A percentile compares a stretch with the other conserved stretches of the same genome.
phyloP scores from a whole-genome alignment of 2,888 invertebrate species.

The Ochropleura leucogaster region DNA sequence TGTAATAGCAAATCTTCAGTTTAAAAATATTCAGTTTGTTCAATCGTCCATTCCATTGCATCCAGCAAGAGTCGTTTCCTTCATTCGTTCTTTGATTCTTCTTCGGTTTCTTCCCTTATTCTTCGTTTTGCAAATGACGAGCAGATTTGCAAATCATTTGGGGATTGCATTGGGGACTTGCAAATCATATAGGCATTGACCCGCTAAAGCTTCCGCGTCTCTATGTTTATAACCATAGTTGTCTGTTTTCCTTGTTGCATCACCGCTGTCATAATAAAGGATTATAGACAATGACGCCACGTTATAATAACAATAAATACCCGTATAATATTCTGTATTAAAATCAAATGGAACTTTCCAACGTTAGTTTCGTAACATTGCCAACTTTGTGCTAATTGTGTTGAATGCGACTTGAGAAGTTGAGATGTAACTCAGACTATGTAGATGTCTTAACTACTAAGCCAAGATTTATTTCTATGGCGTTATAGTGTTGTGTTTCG shows the following conservation, averaged over 20 bases:
- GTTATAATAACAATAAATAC: conserved; percentile 64
- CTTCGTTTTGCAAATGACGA: conserved; percentile 5
- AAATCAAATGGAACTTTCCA: conserved; percentile 65
- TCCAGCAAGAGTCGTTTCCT: neutral
- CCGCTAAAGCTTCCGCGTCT: conserved; percentile 48
- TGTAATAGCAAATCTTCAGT: neutral
- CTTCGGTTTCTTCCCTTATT: neutral
- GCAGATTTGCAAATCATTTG: conserved; percentile 37
- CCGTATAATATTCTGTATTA: conserved; percentile 58
- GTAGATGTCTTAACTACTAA: conserved; percentile 49
- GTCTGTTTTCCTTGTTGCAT: conserved; percentile 76
- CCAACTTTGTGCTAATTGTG: conserved; percentile 52
- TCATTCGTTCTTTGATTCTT: neutral
- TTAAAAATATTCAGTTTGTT: neutral
- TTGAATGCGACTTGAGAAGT: conserved; percentile 48
- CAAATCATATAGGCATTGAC: conserved; percentile 29
- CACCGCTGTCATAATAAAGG: conserved; percentile 67
- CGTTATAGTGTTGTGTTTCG: conserved; percentile 41
- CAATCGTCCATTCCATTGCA: neutral
- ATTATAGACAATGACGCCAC: conserved; percentile 65
- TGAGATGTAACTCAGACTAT: conserved; percentile 45
- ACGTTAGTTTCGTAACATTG: conserved; percentile 57
- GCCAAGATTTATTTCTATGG: conserved; percentile 47
- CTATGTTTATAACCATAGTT: conserved; percentile 54
- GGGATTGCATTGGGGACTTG: no score